A percentile compares a stretch with the other conserved stretches of the same genome.
Evolutionary conservation across 2,888 invertebrate species (phyloP).

Genomic region (Zeuzera pyrina): DNA sequence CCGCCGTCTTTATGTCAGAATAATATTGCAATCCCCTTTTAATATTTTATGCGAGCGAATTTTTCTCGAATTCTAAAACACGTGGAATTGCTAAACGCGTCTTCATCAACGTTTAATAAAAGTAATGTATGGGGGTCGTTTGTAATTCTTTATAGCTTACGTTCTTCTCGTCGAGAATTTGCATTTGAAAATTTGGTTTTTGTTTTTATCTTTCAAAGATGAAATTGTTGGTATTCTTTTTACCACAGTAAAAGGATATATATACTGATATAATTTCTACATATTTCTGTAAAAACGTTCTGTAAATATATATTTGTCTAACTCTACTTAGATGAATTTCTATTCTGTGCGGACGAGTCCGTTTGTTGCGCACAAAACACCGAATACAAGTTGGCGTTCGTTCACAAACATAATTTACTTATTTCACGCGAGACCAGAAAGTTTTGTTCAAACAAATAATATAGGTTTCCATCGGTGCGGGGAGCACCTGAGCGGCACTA

Average conservation of each 20-base stretch:
- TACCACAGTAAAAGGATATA: too few species aligned
- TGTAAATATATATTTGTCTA: too few species aligned
- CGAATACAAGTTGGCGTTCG: slow-evolving; percentile 52
- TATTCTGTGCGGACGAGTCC: too few species aligned
- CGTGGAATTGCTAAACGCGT: slow-evolving; percentile 31
- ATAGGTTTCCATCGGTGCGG: slow-evolving; percentile 64
- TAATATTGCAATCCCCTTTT: slow-evolving; percentile 38
- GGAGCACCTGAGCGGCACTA: slow-evolving; percentile 57
- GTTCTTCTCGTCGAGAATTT: slow-evolving; percentile 19
- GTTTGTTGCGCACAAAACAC: slow-evolving; percentile 35
- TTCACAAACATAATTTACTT: slow-evolving; percentile 67
- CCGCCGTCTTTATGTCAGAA: slow-evolving; percentile 39
- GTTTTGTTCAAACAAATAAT: slow-evolving; percentile 70
- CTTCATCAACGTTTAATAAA: slow-evolving; percentile 41
- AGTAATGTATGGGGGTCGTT: slow-evolving; percentile 35
- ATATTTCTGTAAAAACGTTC: too few species aligned
- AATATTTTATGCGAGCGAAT: slow-evolving; percentile 36
- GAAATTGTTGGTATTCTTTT: too few species aligned
- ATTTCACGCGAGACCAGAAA: slow-evolving; percentile 67
- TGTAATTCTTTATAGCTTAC: slow-evolving; percentile 32
- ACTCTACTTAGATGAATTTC: too few species aligned
- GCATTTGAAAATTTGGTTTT: slow-evolving; percentile 18
- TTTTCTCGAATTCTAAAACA: slow-evolving; percentile 30
- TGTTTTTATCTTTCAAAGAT: slow-evolving; percentile 9
- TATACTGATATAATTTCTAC: too few species aligned